Base-by-base conservation (phyloP, 1,140 invertebrate genomes). In the Zeugodacus cucurbitae region DNA sequence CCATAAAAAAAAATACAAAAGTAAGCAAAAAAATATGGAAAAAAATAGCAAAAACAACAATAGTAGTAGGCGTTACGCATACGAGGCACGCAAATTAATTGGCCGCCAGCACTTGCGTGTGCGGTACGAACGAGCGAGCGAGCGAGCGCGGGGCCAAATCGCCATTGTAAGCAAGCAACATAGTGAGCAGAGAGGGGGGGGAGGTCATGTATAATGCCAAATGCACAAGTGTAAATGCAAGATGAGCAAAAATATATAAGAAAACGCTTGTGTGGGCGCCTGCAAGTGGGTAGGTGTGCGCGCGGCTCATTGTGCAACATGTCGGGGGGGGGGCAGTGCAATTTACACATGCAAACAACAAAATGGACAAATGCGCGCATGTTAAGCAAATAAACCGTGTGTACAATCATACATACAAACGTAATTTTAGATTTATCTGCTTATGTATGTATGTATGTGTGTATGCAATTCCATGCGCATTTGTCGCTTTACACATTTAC, bases 31-130 rank as follows among this genome's bases (percentile, higher is more conserved):
- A 48, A 82, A 44, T 17, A 3, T 41, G 37, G 3, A 41, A 41
- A 41, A 41, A 41, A 41, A 54, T 20, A 4, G 32, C 32, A 70
- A 70, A 70, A 32, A 70, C 32, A 70, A 48, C 26, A 29, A n/a
- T 82, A 48, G 41, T 82, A 48, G 74, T 82, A 82, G 74, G 74
- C 74, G 74, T 82, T 82, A 82, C 74, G 74, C 74, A 82, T 82
- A 82, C 41, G 26, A 14, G 41, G 41, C 74, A 54, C 74, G 74
- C 74, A 82, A 82, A 82, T 48, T 82, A 82, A 82, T 82, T 82
- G 74, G 74, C 41, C n/a, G 20, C 37, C 74, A 54, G 26, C 74
- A 82, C 11, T 48, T 48, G 74, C 37, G 37, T 17, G 41, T 82
- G n/a, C 41, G 22, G 70, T 20, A 48, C 20, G 5, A 8, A 37